Conservation (phyloP, 2,113 vertebrate species). For the Nematolebias whitei region DNA sequence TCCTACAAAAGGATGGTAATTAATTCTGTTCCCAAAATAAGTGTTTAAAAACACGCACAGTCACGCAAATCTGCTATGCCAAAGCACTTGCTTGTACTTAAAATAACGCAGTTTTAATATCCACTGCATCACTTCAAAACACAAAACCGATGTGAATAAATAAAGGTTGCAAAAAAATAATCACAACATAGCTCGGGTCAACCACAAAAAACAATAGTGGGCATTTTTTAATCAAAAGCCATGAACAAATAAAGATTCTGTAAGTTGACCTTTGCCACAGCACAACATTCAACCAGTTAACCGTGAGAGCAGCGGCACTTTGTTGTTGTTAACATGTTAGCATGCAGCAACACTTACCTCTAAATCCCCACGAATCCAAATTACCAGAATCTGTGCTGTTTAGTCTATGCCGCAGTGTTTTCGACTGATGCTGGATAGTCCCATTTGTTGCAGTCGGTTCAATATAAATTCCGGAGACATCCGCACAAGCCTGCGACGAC, state of each 20-base stretch:
- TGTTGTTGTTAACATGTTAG: slow-evolving; percentile 64
- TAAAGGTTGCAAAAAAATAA: not conserved
- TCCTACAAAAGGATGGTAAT: not conserved
- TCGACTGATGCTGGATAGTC: slow-evolving; percentile 79
- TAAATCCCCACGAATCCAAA: slow-evolving; percentile 46
- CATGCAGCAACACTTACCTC: slow-evolving; percentile 65
- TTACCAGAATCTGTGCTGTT: slow-evolving; percentile 42
- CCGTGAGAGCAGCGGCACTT: slow-evolving; percentile 29
- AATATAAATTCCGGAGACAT: slow-evolving; percentile 74
- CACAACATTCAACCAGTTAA: slow-evolving; percentile 31
- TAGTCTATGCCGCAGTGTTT: slow-evolving; percentile 71
- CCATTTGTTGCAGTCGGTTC: slow-evolving; percentile 81
- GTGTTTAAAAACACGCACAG: not conserved
- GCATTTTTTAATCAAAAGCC: not conserved
- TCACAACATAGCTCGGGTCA: not conserved
- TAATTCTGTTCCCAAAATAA: not conserved
- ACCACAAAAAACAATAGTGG: not conserved
- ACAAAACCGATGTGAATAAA: too few species aligned
- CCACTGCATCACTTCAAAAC: too few species aligned
- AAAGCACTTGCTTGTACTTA: not conserved
- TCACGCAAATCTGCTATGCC: too few species aligned
- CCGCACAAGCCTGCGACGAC: slow-evolving; percentile 72
- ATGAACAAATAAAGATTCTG: not conserved
- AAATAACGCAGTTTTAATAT: too few species aligned
- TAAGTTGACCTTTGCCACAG: slow-evolving; percentile 48